Base-by-base conservation (phyloP, 2,113 vertebrate genomes). In the Pluvialis apricaria region DNA sequence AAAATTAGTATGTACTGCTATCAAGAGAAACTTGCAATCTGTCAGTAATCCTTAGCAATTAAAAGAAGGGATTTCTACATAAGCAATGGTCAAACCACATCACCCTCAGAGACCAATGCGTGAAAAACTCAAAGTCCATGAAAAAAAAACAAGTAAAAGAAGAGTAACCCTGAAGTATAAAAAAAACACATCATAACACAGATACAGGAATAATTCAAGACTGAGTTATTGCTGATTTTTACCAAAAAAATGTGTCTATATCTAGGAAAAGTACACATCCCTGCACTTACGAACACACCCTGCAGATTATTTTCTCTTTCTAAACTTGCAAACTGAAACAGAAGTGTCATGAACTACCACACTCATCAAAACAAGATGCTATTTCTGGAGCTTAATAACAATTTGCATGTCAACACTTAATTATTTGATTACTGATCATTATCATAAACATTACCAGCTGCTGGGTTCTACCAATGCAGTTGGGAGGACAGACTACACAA, bases 381-480 rank as follows among this genome's bases (percentile, higher is more conserved):
- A 38, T 80, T 95, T 96, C 62, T 88, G 82, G 54, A 77, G 28
- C 13, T 77, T 70, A 69, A 49, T 62, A 82, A 87, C 45, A 65
- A 94, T 90, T 82, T 93, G 66, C 49, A 86, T 72, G 62, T 77
- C 92, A 96, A 94, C 70, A 85, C 15, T 69, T 89, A 69, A 96
- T 95, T 94, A 95, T 83, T 42, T 92, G 57, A 94, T 90, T 90
- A 88, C 71, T 70, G 68, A 88, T 88, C 21, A 49, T 88, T 88
- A 77, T 58, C 25, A 79, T 61, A 82, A 96, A 79, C 57, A 91
- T 60, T 60, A 57, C 52, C 81, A 96, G 75, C 61, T 34, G 11
- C 52, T 69, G 26, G 58, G 28, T 75, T 89, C 73, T 79, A 87
- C 34, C 70, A 87, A 4, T 15, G 29, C 13, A n/a, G 57, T 13